Percentiles rank a stretch among this genome's conserved stretches.
phyloP scores from a whole-genome alignment of 2,113 vertebrate genomes.

The Chunga burmeisteri region DNA sequence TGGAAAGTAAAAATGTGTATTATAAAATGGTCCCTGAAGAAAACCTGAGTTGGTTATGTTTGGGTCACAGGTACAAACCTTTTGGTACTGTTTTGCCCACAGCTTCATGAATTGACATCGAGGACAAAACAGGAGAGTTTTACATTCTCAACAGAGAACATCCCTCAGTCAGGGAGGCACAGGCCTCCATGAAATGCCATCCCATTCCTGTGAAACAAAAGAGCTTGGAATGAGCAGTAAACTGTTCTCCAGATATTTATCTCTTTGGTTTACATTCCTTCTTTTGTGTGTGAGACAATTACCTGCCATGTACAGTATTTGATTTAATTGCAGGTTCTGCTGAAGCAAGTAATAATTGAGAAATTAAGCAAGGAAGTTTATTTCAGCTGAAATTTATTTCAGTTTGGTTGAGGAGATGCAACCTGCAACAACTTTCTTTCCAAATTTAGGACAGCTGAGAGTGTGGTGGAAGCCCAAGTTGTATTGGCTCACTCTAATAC shows the following conservation, averaged over 20 bases:
- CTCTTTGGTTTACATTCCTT: not conserved
- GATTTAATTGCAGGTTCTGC: slow-evolving; percentile 11
- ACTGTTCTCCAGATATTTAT: not conserved
- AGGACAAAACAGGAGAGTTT: slow-evolving; percentile 19
- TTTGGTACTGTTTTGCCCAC: not conserved
- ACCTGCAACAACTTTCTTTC: slow-evolving; percentile 12
- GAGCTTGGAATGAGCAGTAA: not conserved
- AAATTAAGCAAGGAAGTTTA: slow-evolving; percentile 17
- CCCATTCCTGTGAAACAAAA: not conserved
- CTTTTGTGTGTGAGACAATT: not conserved
- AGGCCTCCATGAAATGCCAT: not conserved
- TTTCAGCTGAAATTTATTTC: slow-evolving; percentile 38
- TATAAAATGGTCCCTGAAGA: not conserved
- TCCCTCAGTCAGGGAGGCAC: not conserved
- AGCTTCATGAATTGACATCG: not conserved
- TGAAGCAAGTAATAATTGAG: slow-evolving; percentile 18
- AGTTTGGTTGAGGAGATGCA: slow-evolving; percentile 6
- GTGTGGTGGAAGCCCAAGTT: slow-evolving; percentile 3
- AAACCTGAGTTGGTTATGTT: not conserved
- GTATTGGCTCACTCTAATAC: not conserved
- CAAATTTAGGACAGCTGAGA: slow-evolving; percentile 40
- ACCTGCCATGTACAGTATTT: not conserved
- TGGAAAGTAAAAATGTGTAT: not conserved
- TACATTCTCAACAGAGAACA: not conserved
- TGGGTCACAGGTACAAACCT: slow-evolving; percentile 13